These are phyloP conservation scores for Lottia scabra DNA, from an alignment of 2,888 invertebrate genomes.

Conservation along the genomic window DNA sequence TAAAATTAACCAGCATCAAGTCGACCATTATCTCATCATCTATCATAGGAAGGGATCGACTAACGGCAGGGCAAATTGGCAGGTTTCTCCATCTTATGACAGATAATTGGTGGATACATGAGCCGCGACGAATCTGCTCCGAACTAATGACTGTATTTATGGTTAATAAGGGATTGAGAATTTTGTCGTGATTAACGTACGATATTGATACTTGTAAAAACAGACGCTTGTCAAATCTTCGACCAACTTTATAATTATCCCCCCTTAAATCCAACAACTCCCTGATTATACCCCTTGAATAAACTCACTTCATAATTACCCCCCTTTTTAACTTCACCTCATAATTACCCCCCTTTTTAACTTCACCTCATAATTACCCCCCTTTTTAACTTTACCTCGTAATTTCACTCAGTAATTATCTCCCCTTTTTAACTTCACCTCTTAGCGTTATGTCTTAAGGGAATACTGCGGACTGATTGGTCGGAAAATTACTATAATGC, in stretches of 20 bases:
- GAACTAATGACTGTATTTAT: background rate
- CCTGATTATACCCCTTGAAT: background rate
- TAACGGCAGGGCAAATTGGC: background rate
- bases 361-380: background rate
- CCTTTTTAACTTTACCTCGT: background rate
- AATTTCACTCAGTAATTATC: background rate
- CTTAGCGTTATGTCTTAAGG: background rate
- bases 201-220: background rate
- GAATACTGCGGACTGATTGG: background rate
- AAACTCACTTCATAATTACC: background rate
- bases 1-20: background rate
- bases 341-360: constrained; percentile 2
- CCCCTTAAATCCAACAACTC: too few species aligned
- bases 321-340: background rate
- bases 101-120: background rate
- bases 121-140: background rate
- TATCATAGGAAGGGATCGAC: background rate
- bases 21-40: background rate
- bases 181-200: background rate
- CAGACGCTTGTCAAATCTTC: background rate
- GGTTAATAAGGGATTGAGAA: background rate
- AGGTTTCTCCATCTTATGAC: background rate
- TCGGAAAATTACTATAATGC: background rate
- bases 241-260: background rate
- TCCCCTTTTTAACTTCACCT: background rate